Conservation (phyloP, 2,113 vertebrate genomes). For the Odontophorus gujanensis region DNA sequence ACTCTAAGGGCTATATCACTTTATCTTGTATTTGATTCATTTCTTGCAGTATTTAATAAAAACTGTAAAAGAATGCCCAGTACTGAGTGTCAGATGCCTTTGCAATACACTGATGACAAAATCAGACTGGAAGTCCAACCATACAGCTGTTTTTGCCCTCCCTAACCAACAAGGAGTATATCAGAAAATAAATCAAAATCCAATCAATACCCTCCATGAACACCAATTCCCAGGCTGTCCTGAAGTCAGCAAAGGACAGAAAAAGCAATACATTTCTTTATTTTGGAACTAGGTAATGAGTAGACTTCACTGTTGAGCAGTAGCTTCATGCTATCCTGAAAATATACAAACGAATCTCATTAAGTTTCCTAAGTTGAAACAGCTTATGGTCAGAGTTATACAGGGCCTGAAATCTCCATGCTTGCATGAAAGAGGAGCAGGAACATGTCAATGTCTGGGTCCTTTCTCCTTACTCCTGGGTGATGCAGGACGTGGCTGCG, state of each 20-base stretch:
- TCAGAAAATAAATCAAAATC: neutral
- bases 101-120: neutral
- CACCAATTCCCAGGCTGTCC: neutral
- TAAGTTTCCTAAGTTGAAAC: neutral
- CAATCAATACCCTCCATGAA: neutral
- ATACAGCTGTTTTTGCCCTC: neutral
- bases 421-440: neutral
- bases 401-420: neutral
- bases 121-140: neutral
- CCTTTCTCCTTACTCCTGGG: fast-evolving
- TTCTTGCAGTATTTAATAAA: neutral
- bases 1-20: neutral
- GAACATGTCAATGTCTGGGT: neutral
- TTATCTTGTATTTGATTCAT: neutral
- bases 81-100: neutral
- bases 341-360: neutral
- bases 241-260: neutral
- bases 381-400: neutral
- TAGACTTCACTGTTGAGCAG: neutral
- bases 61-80: neutral
- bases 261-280: neutral
- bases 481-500: neutral
- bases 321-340: neutral
- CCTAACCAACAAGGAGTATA: neutral
- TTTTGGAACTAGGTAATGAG: neutral